phyloP scores from a whole-genome alignment of 2,113 vertebrate species.

The Ceuthmochares aereus region DNA sequence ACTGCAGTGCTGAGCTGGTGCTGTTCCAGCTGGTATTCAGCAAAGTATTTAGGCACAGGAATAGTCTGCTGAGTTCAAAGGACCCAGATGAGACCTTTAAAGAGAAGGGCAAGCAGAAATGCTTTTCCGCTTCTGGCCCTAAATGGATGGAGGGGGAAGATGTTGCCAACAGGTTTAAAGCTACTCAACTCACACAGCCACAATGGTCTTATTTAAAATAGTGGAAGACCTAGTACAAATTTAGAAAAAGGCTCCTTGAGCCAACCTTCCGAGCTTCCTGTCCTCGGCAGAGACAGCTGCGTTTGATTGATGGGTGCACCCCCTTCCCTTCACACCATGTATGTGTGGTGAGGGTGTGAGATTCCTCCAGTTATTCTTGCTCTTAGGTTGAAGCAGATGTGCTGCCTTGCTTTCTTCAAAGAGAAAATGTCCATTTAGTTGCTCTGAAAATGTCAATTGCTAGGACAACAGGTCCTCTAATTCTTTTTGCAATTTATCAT shows the following conservation, averaged over 20 bases:
- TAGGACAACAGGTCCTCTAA: slow-evolving; percentile 56
- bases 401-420: slow-evolving; percentile 42
- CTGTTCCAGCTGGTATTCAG: background rate
- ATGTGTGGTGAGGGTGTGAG: background rate
- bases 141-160: background rate
- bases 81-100: background rate
- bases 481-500: slow-evolving; percentile 53
- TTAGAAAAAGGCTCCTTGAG: background rate
- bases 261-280: background rate
- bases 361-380: slow-evolving; percentile 39
- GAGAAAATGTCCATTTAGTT: slow-evolving; percentile 23
- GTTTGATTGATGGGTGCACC: background rate
- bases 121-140: background rate
- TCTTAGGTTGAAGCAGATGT: slow-evolving; percentile 49
- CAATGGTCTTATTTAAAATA: slow-evolving; percentile 13
- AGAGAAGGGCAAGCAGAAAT: background rate
- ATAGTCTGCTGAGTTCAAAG: background rate
- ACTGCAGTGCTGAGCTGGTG: background rate
- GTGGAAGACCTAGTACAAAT: background rate
- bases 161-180: background rate
- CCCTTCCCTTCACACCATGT: background rate
- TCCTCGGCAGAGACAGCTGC: background rate
- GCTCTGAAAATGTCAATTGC: slow-evolving; percentile 45
- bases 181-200: background rate
- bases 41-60: background rate